These are phyloP conservation scores for Aricia artaxerxes DNA, from an alignment of 2,888 invertebrate genomes.

Conservation along the genomic window DNA sequence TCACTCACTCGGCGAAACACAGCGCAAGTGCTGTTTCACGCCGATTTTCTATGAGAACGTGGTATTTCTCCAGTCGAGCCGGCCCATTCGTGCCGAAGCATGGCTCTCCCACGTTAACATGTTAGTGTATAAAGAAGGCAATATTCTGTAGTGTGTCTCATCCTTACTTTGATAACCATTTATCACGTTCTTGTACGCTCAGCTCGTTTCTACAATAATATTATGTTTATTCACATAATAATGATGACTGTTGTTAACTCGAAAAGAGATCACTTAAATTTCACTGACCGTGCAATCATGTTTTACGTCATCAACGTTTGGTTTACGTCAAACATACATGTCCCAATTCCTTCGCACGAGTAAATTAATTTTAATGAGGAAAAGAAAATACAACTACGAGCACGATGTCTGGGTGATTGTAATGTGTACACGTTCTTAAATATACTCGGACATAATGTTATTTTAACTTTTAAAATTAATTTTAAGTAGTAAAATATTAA, in stretches of 20 bases:
- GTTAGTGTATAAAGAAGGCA: background rate
- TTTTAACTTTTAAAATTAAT: too few species aligned
- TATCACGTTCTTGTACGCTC: background rate
- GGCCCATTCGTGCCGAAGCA: too few species aligned
- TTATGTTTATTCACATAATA: background rate
- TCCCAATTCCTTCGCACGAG: background rate
- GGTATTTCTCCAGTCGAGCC: too few species aligned
- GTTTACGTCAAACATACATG: background rate
- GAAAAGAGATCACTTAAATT: background rate
- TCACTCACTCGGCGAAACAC: too few species aligned
- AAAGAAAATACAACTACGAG: background rate
- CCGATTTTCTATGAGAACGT: too few species aligned
- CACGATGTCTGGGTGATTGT: background rate
- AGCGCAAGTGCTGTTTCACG: too few species aligned
- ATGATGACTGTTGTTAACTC: background rate
- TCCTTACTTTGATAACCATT: background rate
- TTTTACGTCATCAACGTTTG: slow-evolving; percentile 10
- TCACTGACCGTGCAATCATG: slow-evolving; percentile 4
- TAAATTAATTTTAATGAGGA: background rate
- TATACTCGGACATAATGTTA: too few species aligned
- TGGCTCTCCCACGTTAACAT: too few species aligned
- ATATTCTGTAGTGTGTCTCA: background rate
- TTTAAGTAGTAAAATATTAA: too few species aligned
- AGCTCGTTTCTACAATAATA: slow-evolving; percentile 4
- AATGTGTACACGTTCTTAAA: background rate